Base-by-base conservation (phyloP, 2,113 vertebrate genomes). In the Myocastor coypus region DNA sequence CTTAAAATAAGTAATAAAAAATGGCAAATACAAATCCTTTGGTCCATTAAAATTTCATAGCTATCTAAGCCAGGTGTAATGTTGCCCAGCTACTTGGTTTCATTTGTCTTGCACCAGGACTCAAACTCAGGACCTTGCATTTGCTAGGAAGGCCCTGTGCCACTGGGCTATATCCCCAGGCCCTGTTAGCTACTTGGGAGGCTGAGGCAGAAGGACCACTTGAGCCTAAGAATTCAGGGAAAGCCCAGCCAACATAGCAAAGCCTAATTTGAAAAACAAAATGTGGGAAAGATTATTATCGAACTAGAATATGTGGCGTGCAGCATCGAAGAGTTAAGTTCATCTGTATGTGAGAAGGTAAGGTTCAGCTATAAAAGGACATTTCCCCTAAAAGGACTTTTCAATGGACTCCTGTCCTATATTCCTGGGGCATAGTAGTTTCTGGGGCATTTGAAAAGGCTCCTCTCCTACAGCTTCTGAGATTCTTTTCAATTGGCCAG, bases 341-440 rank as follows among this genome's bases (percentile, higher is more conserved):
- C 89, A 81, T 71, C 63, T 57, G 30, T 59, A 42, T 69, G 9
- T 57, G 22, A 82, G 28, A 83, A 87, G 19, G 7, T 71, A 30
- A 96, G 64, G 71, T 81, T 87, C 24, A 42, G 64, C 26, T 64
- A 20, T 69, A 73, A 68, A 90, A 95, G 57, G 81, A 95, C 83
- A 2, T 32, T 69, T 93, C 40, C 50, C 11, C 28, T 87, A 55
- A 83, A 34, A 32, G n/a, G 14, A 87, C 52, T 87, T 88, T 86
- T 89, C 19, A 89, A 69, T 66, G 59, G 34, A 64, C 30, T 30
- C 28, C 11, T 87, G 91, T 92, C 82, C 73, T 92, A 3, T 83
- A 87, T 91, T 91, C n/a, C 80, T 57, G 12, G 34, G 46, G 5
- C 83, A 91, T 28, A 75, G 24, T 11, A 28, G 26, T 89, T 89